These are phyloP conservation scores for Dendrolimus houi DNA, from an alignment of 2,888 invertebrate species.

Conservation along the genomic window DNA sequence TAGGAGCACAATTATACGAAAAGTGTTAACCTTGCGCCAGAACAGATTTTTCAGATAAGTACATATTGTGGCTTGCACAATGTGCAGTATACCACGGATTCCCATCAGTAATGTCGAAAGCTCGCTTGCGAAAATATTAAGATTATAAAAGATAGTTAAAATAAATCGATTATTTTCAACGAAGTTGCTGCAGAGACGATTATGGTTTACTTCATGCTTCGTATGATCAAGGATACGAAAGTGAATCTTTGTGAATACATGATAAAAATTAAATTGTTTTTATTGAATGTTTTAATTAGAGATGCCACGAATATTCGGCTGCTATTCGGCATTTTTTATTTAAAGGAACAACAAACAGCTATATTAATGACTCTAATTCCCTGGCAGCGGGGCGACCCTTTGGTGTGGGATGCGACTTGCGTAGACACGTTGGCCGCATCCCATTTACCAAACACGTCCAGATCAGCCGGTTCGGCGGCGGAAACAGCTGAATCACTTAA, in stretches of 20 bases:
- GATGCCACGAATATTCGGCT: too few relatives aligned
- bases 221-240: background rate
- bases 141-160: slow-evolving; percentile 4
- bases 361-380: too few relatives aligned
- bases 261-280: too few relatives aligned
- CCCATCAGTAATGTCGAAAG: slow-evolving; percentile 3
- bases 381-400: too few relatives aligned
- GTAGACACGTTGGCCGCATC: too few relatives aligned
- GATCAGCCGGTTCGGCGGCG: too few relatives aligned
- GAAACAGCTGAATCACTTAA: too few relatives aligned
- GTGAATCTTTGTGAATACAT: background rate
- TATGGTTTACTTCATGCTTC: background rate
- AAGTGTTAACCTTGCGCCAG: background rate
- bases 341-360: too few relatives aligned
- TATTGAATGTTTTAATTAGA: too few relatives aligned
- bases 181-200: slow-evolving; percentile 3
- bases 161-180: slow-evolving; percentile 12
- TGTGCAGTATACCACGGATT: slow-evolving; percentile 1
- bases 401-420: too few relatives aligned
- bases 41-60: background rate
- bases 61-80: background rate
- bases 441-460: too few relatives aligned
- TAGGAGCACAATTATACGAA: background rate
- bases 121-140: background rate
- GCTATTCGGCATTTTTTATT: too few relatives aligned